Conservation (phyloP, 2,113 vertebrate species). For the Toxostoma redivivum region DNA sequence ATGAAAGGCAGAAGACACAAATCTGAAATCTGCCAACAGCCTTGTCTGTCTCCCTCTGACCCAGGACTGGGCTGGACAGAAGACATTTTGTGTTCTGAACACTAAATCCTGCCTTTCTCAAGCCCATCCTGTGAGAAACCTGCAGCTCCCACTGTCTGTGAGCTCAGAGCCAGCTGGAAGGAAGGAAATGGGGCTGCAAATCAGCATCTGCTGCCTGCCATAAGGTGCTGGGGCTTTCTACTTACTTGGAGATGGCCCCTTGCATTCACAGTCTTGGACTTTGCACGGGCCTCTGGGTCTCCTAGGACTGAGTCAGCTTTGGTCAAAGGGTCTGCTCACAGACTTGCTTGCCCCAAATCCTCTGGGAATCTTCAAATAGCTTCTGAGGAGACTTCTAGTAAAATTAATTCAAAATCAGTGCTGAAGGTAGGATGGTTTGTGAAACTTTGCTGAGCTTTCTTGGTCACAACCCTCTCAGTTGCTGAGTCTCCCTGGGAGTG, state of each 20-base stretch:
- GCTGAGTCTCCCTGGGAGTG: background rate
- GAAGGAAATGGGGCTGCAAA: background rate
- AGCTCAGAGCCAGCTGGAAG: background rate
- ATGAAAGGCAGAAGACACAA: background rate
- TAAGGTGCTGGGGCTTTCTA: background rate
- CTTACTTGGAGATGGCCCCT: background rate
- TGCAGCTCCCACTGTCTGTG: background rate
- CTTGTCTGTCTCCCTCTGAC: background rate
- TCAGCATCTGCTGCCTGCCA: accelerated
- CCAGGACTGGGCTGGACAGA: background rate
- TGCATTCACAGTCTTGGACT: background rate
- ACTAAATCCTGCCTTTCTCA: background rate
- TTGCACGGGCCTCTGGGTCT: background rate
- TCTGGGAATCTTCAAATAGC: background rate
- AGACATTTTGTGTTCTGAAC: background rate
- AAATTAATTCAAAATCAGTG: background rate
- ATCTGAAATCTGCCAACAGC: background rate
- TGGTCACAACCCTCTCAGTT: background rate
- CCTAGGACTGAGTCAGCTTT: background rate
- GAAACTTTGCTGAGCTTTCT: background rate
- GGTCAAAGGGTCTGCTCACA: background rate
- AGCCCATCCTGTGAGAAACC: background rate
- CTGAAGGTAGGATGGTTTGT: background rate
- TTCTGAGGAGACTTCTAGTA: background rate
- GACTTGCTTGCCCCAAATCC: background rate